phyloP scores from a whole-genome alignment of 2,797 vertebrate species.

The Girardinus metallicus region DNA sequence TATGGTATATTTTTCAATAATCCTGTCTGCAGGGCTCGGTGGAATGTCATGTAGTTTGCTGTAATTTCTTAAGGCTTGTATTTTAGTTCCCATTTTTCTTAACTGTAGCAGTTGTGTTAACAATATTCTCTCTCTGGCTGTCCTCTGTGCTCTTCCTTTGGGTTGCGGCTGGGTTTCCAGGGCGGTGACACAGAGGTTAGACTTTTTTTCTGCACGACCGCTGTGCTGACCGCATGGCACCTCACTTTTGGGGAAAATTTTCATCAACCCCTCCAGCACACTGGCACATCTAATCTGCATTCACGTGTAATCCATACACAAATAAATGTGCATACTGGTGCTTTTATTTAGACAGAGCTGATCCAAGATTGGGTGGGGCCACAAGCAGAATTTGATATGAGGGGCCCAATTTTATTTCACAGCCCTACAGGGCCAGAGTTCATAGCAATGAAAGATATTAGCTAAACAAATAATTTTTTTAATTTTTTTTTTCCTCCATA shows the following conservation, averaged over 20 bases:
- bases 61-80: slow-evolving; percentile 34
- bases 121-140: slow-evolving; percentile 80
- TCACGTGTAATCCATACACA: slow-evolving; percentile 5
- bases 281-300: slow-evolving; percentile 76
- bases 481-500: not conserved
- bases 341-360: slow-evolving; percentile 2
- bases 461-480: not conserved
- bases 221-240: slow-evolving; percentile 88
- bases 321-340: not conserved
- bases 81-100: slow-evolving; percentile 34
- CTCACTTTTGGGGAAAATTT: slow-evolving; percentile 80
- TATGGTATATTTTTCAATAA: slow-evolving; percentile 2
- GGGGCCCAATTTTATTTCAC: not conserved
- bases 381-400: not conserved
- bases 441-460: not conserved
- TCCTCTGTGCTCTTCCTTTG: slow-evolving; percentile 85
- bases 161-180: slow-evolving; percentile 84
- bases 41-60: slow-evolving; percentile 22
- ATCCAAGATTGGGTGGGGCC: not conserved
- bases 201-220: slow-evolving; percentile 86
- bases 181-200: slow-evolving; percentile 95
- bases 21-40: slow-evolving; percentile 26
- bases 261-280: slow-evolving; percentile 86
- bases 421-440: not conserved
- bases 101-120: slow-evolving; percentile 75